These are phyloP conservation scores for Anorthoa munda DNA, from an alignment of 2,888 invertebrate genomes.

Conservation along the genomic window DNA sequence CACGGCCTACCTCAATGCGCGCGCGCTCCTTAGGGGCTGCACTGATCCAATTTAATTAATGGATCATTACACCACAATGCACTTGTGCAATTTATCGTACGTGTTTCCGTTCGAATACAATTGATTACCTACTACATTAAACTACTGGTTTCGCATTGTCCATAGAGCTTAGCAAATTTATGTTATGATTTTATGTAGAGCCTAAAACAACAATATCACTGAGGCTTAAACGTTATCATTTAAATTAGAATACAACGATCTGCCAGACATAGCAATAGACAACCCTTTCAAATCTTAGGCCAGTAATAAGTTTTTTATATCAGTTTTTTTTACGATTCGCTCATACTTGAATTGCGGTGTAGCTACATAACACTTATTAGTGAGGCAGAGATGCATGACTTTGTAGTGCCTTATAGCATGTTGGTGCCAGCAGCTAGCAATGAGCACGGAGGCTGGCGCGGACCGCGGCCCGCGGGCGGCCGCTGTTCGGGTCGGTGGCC, in stretches of 20 bases:
- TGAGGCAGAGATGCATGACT: neutral
- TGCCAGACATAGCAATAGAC: neutral
- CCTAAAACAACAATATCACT: slow-evolving; percentile 11
- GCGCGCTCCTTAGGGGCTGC: slow-evolving; percentile 90
- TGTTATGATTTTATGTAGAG: slow-evolving; percentile 23
- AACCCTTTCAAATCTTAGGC: slow-evolving; percentile 1
- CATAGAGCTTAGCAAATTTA: slow-evolving; percentile 8
- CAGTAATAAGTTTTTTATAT: neutral
- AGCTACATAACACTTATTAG: neutral
- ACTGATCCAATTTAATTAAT: slow-evolving; percentile 83
- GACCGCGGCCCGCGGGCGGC: slow-evolving; percentile 69
- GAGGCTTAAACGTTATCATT: slow-evolving; percentile 1
- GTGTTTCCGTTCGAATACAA: slow-evolving; percentile 28
- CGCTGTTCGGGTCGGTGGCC: slow-evolving; percentile 84
- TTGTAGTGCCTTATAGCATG: slow-evolving; percentile 19
- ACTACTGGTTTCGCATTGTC: slow-evolving; percentile 17
- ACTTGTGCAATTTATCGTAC: slow-evolving; percentile 45
- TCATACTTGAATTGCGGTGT: neutral
- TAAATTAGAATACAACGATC: slow-evolving; percentile 3
- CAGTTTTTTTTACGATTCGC: neutral
- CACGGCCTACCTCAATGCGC: slow-evolving; percentile 92
- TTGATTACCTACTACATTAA: slow-evolving; percentile 18
- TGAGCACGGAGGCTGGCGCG: slow-evolving; percentile 70
- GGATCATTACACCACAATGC: slow-evolving; percentile 65
- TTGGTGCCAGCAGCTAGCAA: slow-evolving; percentile 29